A percentile compares a stretch with the other conserved stretches of the same genome.
These are phyloP conservation scores for Chelidonichthys spinosus DNA, from an alignment of 2,797 vertebrate genomes.

Conservation along the genomic window DNA sequence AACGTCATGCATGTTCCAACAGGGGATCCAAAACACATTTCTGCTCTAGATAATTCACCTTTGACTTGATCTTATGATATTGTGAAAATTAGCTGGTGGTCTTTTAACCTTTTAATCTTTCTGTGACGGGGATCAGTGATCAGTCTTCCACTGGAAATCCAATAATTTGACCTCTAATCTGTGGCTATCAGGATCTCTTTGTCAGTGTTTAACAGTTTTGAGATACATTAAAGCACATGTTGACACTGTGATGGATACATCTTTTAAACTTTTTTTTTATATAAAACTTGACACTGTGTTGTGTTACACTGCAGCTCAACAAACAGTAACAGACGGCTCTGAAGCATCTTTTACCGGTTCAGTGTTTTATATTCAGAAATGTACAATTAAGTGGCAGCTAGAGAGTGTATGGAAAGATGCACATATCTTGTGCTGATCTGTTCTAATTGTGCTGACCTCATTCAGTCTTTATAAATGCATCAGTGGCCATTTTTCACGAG, in stretches of 20 bases:
- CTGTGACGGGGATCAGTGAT: slow-evolving; percentile 19
- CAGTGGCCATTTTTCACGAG: slow-evolving; percentile 15
- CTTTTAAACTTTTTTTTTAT: neutral
- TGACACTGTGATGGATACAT: neutral
- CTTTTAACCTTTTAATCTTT: slow-evolving; percentile 31
- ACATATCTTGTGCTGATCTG: neutral
- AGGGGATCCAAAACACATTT: neutral
- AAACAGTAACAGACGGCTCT: neutral
- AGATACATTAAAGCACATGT: slow-evolving; percentile 10
- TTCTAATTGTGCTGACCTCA: slow-evolving; percentile 7
- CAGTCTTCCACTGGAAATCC: slow-evolving; percentile 22
- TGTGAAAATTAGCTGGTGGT: slow-evolving; percentile 1
- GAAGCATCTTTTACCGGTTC: neutral
- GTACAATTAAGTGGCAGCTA: neutral
- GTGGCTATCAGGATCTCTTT: slow-evolving; percentile 13
- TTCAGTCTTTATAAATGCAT: slow-evolving; percentile 11
- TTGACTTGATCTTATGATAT: slow-evolving; percentile 8
- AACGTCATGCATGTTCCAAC: neutral
- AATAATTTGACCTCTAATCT: slow-evolving; percentile 31
- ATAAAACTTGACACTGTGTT: neutral
- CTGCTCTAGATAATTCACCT: neutral
- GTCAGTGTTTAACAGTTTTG: slow-evolving; percentile 42
- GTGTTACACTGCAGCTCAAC: neutral
- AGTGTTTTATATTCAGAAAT: neutral
- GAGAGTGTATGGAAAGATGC: slow-evolving; percentile 1